Evolutionary conservation across 2,888 invertebrate species (phyloP).

Genomic region (Athalia cordata): DNA sequence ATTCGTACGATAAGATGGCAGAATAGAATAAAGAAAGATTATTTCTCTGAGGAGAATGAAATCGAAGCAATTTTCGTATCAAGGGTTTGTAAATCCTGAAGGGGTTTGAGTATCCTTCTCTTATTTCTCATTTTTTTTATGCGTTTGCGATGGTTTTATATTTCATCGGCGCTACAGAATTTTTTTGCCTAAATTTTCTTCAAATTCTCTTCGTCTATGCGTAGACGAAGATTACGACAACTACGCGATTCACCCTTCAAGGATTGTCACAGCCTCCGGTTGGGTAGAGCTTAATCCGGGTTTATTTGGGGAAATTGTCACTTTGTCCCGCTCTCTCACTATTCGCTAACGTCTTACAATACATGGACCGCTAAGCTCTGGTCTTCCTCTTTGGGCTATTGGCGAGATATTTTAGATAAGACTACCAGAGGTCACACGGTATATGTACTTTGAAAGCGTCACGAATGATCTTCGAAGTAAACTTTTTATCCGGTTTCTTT

Average conservation of each 20-base stretch:
- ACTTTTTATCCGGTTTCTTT: no score
- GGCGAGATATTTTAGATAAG: conserved; percentile 2
- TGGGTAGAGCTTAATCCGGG: conserved; percentile 33
- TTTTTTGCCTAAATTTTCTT: background rate
- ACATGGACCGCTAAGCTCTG: conserved; percentile 35
- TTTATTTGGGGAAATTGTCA: conserved; percentile 42
- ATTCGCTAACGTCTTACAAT: conserved; percentile 30
- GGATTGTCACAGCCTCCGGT: conserved; percentile 16
- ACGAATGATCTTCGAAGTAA: no score
- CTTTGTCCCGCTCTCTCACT: conserved; percentile 22
- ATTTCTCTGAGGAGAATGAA: background rate
- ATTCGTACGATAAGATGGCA: no score
- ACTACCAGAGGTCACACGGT: no score
- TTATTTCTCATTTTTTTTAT: background rate
- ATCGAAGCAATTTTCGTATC: background rate
- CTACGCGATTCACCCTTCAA: conserved; percentile 5
- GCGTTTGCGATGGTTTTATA: no score
- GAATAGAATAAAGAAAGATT: no score
- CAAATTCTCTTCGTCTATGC: background rate
- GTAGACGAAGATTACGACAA: background rate
- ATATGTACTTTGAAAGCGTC: no score
- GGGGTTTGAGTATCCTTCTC: background rate
- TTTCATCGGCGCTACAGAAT: background rate
- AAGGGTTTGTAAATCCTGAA: background rate
- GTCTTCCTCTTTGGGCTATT: conserved; percentile 5